Evolutionary conservation across 2,113 vertebrate species (phyloP), one percentile per base, ranked within the genome.

Genomic region (Stigmatopora nigra): DNA sequence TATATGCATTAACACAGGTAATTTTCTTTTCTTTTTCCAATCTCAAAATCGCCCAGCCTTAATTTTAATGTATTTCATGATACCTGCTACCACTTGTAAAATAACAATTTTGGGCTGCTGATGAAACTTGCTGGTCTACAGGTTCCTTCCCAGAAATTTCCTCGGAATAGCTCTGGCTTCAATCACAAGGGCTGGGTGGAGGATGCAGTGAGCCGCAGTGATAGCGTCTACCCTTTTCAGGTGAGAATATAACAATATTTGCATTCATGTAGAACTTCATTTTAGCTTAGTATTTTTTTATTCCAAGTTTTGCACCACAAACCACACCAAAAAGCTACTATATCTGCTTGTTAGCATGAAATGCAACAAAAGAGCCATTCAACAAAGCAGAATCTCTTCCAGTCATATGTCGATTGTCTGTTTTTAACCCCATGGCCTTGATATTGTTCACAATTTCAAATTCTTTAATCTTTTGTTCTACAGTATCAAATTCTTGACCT

Each of bases 121-220:
- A 72, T 55, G 6, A 70, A 57, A 68, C 3, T 7, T 41, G 61
- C 9, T 77, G 35, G 69, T 67, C 47, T 19, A 7, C 66, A 89
- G 88, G 90, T 96, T 78, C 92, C 94, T 75, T 92, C 95, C 35
- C 97, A 98, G 91, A 99, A 98, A 85, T 99, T 95, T 8, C 89
- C 93, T 71, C 92, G 97, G 73, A 95, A 96, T 86, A 94, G 88
- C 86, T 93, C 95, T 35, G 92, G 93, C 73, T 97, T 98, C 86
- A 95, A 94, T 90, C 93, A 94, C 38, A 99, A 98, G 80, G 94
- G 94, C 4, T 99, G 97, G 97, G 93, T 98, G 88, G 97, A 99
- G 65, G 97, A 99, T 73, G 92, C 87, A 71, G 89, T 98, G 91
- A 93, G 92, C 71, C 92, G 96, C 84, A 92, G 89, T 75, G 97